These are phyloP conservation scores for Montipora sp. DNA, from an alignment of 64 coral and sea anemone genomes.

Conservation along the genomic window DNA sequence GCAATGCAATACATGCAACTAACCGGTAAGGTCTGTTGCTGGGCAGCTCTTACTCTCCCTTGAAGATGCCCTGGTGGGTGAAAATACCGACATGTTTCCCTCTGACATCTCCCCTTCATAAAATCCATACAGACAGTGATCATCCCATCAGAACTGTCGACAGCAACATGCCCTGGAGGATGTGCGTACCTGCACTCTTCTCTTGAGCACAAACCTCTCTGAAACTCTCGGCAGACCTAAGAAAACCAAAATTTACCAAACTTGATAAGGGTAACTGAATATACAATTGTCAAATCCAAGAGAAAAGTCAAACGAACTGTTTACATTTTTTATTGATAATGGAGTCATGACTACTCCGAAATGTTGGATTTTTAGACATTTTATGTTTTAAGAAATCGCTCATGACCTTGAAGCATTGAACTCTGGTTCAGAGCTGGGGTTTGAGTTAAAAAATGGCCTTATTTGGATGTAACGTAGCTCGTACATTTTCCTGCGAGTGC, in stretches of 20 bases:
- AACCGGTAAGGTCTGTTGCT: conserved; percentile 62
- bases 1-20: neutral
- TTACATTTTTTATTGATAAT: too few species aligned
- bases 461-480: too few species aligned
- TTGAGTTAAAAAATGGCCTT: too few species aligned
- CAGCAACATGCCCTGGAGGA: conserved; percentile 75
- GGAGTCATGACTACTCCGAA: too few species aligned
- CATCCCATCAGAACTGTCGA: conserved; percentile 89
- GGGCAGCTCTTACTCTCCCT: conserved; percentile 84
- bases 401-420: too few species aligned
- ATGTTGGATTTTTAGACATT: too few species aligned
- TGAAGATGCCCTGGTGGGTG: conserved; percentile 96
- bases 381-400: too few species aligned
- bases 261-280: neutral
- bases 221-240: conserved; percentile 93
- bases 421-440: too few species aligned
- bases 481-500: too few species aligned
- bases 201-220: conserved; percentile 88
- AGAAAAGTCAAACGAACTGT: too few species aligned
- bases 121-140: conserved; percentile 99
- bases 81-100: conserved; percentile 96
- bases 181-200: conserved; percentile 94
- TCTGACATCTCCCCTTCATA: conserved; percentile 93
- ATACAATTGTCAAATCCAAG: too few species aligned
- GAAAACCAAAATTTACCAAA: neutral